Evolutionary conservation across 1,140 invertebrate species (phyloP).

Genomic region (Papilio polyxenes): DNA sequence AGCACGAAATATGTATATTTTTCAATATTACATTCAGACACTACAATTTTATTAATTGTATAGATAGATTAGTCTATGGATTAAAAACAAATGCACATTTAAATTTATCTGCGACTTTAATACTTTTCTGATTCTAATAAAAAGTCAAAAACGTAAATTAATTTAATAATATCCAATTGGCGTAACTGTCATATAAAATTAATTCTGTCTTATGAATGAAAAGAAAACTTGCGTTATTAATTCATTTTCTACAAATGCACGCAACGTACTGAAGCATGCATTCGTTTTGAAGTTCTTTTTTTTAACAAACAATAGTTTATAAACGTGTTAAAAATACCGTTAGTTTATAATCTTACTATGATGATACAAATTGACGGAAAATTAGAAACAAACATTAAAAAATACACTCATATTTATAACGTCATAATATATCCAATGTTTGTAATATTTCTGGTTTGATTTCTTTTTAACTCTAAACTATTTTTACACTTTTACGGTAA

Average conservation of each 20-base stretch:
- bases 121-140: not conserved
- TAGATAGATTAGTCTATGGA: too few relatives aligned
- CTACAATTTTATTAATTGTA: too few relatives aligned
- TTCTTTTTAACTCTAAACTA: not conserved
- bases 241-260: conserved; percentile 1
- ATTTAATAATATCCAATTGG: too few relatives aligned
- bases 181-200: not conserved
- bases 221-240: not conserved
- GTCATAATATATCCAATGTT: too few relatives aligned
- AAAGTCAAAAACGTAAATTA: not conserved
- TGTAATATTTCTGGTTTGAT: too few relatives aligned
- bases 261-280: not conserved
- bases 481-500: not conserved
- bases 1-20: too few relatives aligned
- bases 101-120: not conserved
- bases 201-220: not conserved
- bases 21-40: too few relatives aligned
- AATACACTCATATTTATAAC: too few relatives aligned
- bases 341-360: too few relatives aligned
- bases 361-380: too few relatives aligned
- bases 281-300: not conserved
- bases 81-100: too few relatives aligned
- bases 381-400: too few relatives aligned
- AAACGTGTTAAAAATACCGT: not conserved
- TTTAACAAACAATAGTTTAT: not conserved